These are phyloP conservation scores for Fopius arisanus DNA, from an alignment of 1,140 invertebrate species.

Conservation along the genomic window DNA sequence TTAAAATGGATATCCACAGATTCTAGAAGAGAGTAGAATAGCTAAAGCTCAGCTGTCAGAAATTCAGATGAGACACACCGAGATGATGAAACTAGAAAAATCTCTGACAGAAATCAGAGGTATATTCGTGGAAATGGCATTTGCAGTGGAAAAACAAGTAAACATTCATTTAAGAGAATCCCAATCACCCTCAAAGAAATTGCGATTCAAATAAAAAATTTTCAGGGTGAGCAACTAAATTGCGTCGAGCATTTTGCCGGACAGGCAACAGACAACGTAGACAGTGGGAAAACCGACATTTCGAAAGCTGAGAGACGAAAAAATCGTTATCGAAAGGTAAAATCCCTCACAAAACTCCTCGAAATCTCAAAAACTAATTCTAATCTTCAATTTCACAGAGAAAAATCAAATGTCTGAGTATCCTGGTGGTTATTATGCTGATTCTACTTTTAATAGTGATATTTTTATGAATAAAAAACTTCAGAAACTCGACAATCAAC, in stretches of 20 bases:
- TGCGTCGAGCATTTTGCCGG: slow-evolving; percentile 77
- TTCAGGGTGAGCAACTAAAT: slow-evolving; percentile 76
- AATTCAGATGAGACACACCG: slow-evolving; percentile 82
- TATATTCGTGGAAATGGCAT: slow-evolving; percentile 83
- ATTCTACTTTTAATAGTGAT: slow-evolving; percentile 49
- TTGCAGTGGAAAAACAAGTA: slow-evolving; percentile 78
- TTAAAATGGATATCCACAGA: slow-evolving; percentile 63
- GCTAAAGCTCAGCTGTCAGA: slow-evolving; percentile 83
- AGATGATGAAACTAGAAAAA: slow-evolving; percentile 85
- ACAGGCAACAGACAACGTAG: slow-evolving; percentile 72
- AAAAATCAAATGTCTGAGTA: slow-evolving; percentile 52
- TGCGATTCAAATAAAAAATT: slow-evolving; percentile 28
- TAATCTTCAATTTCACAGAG: slow-evolving; percentile 52
- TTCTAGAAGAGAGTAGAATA: slow-evolving; percentile 81
- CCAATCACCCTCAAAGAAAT: slow-evolving; percentile 12
- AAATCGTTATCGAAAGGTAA: slow-evolving; percentile 73
- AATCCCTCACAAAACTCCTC: neutral
- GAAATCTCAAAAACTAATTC: neutral
- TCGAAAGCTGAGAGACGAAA: slow-evolving; percentile 74
- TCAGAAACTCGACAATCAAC: too few relatives aligned
- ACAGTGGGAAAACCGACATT: slow-evolving; percentile 72
- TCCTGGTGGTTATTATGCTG: slow-evolving; percentile 47
- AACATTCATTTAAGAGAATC: too few relatives aligned
- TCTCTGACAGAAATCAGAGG: slow-evolving; percentile 82
- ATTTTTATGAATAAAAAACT: slow-evolving; percentile 28